A percentile compares a stretch with the other conserved stretches of the same genome.
Conservation (phyloP, 2,888 invertebrate species). For the Acanthoscelides obtectus region DNA sequence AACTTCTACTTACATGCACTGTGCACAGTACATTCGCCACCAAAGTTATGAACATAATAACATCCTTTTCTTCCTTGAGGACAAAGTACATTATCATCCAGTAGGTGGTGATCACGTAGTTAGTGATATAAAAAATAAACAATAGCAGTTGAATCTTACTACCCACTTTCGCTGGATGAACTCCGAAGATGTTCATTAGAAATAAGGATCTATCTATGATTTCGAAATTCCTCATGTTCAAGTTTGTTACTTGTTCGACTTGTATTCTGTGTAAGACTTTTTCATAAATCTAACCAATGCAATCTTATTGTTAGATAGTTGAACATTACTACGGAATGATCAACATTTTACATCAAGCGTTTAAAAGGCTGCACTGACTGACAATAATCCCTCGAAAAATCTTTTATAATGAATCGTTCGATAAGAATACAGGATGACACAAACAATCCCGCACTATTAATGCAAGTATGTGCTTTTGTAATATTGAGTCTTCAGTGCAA, state of each 20-base stretch:
- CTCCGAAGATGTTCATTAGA: neutral
- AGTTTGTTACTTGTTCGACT: neutral
- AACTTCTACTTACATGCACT: neutral
- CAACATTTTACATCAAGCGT: neutral
- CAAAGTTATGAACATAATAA: neutral
- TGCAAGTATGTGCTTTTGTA: too few relatives aligned
- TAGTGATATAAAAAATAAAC: neutral
- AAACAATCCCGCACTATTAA: too few relatives aligned
- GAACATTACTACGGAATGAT: neutral
- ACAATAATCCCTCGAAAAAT: neutral
- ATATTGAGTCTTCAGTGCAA: too few relatives aligned
- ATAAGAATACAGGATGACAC: neutral
- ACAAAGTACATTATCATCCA: neutral
- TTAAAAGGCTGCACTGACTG: neutral
- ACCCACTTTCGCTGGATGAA: neutral
- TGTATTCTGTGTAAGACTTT: neutral
- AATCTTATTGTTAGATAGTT: neutral
- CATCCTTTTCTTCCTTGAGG: neutral
- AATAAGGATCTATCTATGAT: neutral
- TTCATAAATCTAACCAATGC: neutral
- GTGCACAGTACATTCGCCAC: neutral
- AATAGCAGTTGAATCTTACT: neutral
- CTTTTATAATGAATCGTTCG: neutral
- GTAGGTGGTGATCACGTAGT: neutral
- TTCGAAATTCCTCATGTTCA: neutral